A percentile compares a stretch with the other conserved stretches of the same genome.
Evolutionary conservation across 1,140 invertebrate species (phyloP).

Genomic region (Ceratina australensis): DNA sequence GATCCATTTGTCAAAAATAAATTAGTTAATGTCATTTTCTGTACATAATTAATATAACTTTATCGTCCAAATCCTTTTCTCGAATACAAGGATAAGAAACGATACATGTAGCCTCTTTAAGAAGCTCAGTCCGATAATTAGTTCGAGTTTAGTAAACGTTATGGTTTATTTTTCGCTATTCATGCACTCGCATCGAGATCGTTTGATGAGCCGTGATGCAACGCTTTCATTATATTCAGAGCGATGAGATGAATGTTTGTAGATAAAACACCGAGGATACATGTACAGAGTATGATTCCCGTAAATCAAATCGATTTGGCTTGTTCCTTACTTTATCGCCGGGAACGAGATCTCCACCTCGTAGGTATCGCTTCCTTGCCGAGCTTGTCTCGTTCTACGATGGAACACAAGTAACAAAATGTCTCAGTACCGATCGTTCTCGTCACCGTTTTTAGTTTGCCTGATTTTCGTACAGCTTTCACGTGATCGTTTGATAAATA

Average conservation of each 20-base stretch:
- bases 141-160: slow-evolving; percentile 23
- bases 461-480: background rate
- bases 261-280: slow-evolving; percentile 29
- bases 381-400: slow-evolving; percentile 78
- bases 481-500: too few relatives aligned
- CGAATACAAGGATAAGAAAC: background rate
- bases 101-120: background rate
- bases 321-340: slow-evolving; percentile 91
- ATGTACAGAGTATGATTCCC: slow-evolving; percentile 50
- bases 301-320: slow-evolving; percentile 47
- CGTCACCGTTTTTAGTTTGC: background rate
- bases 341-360: slow-evolving; percentile 94
- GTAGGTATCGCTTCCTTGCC: slow-evolving; percentile 88
- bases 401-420: slow-evolving; percentile 70
- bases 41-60: background rate
- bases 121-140: background rate
- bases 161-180: too few relatives aligned
- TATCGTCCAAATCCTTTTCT: background rate
- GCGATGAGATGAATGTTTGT: slow-evolving; percentile 34
- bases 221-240: slow-evolving; percentile 8
- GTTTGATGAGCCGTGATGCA: too few relatives aligned
- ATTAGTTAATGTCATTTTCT: slow-evolving; percentile 13
- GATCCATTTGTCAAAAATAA: slow-evolving; percentile 12
- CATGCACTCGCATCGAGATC: too few relatives aligned
- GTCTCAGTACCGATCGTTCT: slow-evolving; percentile 58